Percentiles rank a stretch among this genome's conserved stretches.
Conservation (phyloP, 2,113 vertebrate species). For the Ploceus nigricollis region DNA sequence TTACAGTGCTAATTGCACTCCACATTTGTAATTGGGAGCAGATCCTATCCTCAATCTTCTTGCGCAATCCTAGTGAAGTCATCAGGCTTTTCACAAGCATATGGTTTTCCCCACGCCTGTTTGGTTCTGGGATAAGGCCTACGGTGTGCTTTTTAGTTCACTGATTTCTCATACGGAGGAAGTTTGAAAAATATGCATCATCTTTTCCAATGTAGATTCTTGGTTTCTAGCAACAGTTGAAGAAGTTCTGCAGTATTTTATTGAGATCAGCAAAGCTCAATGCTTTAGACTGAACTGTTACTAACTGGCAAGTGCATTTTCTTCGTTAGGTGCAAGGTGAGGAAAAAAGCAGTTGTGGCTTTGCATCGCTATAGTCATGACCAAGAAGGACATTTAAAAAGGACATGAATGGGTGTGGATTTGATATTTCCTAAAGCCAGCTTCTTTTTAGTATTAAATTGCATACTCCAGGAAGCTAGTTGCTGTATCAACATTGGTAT, state of each 20-base stretch:
- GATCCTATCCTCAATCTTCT: neutral
- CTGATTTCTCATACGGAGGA: neutral
- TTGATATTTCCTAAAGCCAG: constrained; percentile 12
- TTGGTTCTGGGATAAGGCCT: constrained; percentile 5
- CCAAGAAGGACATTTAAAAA: neutral
- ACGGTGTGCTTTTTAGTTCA: neutral
- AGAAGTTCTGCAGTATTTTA: neutral
- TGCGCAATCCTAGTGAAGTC: constrained; percentile 36
- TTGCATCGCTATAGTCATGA: neutral
- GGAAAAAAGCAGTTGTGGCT: neutral
- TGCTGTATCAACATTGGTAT: constrained; percentile 46
- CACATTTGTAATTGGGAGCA: neutral
- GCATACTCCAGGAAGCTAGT: neutral
- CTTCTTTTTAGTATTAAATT: constrained; percentile 26
- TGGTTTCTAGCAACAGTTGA: neutral
- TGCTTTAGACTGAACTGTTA: neutral
- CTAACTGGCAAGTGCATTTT: neutral
- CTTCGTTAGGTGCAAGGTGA: neutral
- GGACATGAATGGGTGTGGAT: neutral
- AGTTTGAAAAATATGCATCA: neutral
- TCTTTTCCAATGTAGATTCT: neutral
- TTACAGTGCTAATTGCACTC: neutral
- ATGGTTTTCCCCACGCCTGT: neutral
- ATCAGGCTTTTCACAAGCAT: constrained; percentile 14
- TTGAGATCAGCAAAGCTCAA: neutral